Base-by-base conservation (phyloP, 2,113 vertebrate genomes). In the Calidris pugnax region DNA sequence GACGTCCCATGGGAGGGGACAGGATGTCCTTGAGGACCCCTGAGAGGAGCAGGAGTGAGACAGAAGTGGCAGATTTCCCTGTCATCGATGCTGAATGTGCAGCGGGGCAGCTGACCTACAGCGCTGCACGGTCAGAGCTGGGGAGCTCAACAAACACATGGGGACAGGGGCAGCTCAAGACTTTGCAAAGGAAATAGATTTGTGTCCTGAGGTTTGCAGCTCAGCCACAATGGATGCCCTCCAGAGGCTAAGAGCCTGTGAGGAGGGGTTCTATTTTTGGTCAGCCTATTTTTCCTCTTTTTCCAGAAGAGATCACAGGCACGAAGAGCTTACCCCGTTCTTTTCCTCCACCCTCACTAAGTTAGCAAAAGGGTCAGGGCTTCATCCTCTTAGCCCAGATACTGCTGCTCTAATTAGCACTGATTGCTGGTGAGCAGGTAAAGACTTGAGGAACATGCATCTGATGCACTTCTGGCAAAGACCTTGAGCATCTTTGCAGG, bases 111-210 rank as follows among this genome's bases (percentile, higher is more conserved):
- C 83, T 68, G 39, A 55, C 43, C 41, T 64, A 9, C 7, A 51
- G 43, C 12, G 5, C 32, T 3, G 1, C 28, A 27, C 0, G 0
- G 45, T 12, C 48, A 67, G 28, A 74, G 35, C 62, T 2, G 17
- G 27, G 19, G 32, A 76, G 30, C 32, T 91, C 90, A 59, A 37
- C n/a, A 53, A 16, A 69, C 74, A 24, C 60, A 26, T 2, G 0
- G 0, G 43, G 8, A 6, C 3, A 63, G 43, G 12, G 37, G 26
- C n/a, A 35, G 73, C 68, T 85, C 51, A 71, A 39, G 50, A 43
- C 39, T 62, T 19, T 35, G 41, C 63, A 48, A 45, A 4, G 32
- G 47, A 93, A 85, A 41, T 30, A 57, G 77, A 12, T 87, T 60
- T 4, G 6, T 8, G 32, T 48, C 63, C 55, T 24, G 69, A 91